Evolutionary conservation across 2,888 invertebrate genomes (phyloP), one percentile per base, ranked within the genome.

Genomic region (Pristionchus exspectatus): DNA sequence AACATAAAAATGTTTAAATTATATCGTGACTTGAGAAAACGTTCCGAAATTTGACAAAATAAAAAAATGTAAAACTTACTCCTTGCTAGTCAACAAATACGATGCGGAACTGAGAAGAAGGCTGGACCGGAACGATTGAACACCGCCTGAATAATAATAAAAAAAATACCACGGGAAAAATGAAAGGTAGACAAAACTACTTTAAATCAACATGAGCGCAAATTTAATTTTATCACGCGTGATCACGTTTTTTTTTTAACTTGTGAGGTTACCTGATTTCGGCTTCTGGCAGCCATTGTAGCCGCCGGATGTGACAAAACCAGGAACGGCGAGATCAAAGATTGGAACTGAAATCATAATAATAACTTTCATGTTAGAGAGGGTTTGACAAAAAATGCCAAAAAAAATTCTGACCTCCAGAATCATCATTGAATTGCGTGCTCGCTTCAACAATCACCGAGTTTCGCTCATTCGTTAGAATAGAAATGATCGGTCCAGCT

Each of bases 351-450:
- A 59, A 59, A 21, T 24, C 16, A 59, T 7, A 7, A 59, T 14
- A 5, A 59, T 18, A 1, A 4, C 3, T 12, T 59, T 18, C 59
- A 18, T 59, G 10, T 10, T 50, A 12, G 44, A 44, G 44, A 5
- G 44, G 44, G 44, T 9, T 63, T 24, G 7, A 1, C 59, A 21
- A 21, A 59, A 59, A 21, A 21, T 59, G 14, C 16, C 1, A 10
- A 56, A 24, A 24, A 63, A 24, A 24, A 63, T 24, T 63, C 63
- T 9, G 3, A n/a, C 63, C 63, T 63, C 63, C 63, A 24, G 63
- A 63, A n/a, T 63, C 63, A 63, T 63, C 63, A 24, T 63, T 63
- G 63, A 63, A 63, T n/a, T 63, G 63, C 24, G 63, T 63, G 69
- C 27, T 69, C 30, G 69, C 69, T 1, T 69, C 69, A 21, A 69